These are phyloP conservation scores for Lepus europaeus DNA, from an alignment of 2,113 vertebrate genomes.

Conservation along the genomic window DNA sequence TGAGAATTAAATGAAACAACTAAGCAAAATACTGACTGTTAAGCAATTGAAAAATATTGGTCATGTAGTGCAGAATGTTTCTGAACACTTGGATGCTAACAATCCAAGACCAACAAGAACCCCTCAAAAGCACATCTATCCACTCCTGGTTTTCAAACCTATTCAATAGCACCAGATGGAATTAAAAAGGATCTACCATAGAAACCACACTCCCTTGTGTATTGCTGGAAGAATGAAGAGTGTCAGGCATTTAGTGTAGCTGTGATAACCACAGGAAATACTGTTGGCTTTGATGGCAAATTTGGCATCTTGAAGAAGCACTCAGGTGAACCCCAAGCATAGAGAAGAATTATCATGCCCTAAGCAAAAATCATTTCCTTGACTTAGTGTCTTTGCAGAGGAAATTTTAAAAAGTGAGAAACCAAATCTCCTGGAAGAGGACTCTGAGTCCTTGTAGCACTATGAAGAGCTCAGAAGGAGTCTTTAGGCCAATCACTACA, in stretches of 20 bases:
- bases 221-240: neutral
- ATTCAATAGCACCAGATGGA: neutral
- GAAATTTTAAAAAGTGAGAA: neutral
- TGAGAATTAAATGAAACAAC: neutral
- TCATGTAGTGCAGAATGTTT: neutral
- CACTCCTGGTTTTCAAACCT: neutral
- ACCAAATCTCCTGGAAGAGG: neutral
- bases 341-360: neutral
- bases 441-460: neutral
- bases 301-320: neutral
- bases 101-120: neutral
- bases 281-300: neutral
- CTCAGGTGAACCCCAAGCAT: neutral
- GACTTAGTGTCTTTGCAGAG: neutral
- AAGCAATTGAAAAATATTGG: neutral
- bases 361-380: neutral
- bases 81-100: neutral
- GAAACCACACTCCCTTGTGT: neutral
- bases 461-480: slow-evolving; percentile 39
- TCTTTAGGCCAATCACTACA: slow-evolving; percentile 63
- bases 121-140: neutral
- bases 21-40: neutral
- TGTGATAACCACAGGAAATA: neutral
- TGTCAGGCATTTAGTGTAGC: neutral
- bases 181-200: neutral